A percentile compares a stretch with the other conserved stretches of the same genome.
phyloP scores from a whole-genome alignment of 2,888 invertebrate species.

The Aradus depressus region DNA sequence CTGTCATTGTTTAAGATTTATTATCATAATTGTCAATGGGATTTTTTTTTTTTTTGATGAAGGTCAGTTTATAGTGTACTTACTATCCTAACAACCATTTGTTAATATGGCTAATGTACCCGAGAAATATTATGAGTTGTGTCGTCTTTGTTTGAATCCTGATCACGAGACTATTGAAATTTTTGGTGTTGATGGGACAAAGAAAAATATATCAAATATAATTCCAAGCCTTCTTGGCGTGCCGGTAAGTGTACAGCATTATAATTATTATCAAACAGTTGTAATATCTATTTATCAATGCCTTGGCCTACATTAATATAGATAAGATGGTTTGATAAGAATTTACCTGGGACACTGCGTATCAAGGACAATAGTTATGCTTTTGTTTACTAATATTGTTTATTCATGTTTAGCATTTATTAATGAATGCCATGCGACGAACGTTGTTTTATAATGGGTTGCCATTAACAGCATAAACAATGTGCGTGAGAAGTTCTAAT shows the following conservation, averaged over 20 bases:
- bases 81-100: constrained; percentile 20
- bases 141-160: constrained; percentile 81
- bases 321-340: constrained; percentile 32
- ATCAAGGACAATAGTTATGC: constrained; percentile 1
- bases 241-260: constrained; percentile 45
- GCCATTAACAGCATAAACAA: too few relatives aligned
- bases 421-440: too few relatives aligned
- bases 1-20: too few relatives aligned
- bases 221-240: constrained; percentile 69
- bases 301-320: constrained; percentile 30
- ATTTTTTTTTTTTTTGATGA: too few relatives aligned
- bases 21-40: too few relatives aligned
- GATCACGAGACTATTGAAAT: constrained; percentile 65
- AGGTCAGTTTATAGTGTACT: too few relatives aligned
- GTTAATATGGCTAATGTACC: constrained; percentile 70
- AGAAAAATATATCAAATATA: constrained; percentile 55
- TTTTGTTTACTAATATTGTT: too few relatives aligned
- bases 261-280: background rate
- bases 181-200: constrained; percentile 62
- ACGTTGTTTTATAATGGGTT: too few relatives aligned
- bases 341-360: constrained; percentile 19
- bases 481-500: too few relatives aligned
- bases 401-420: too few relatives aligned
- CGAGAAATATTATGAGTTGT: constrained; percentile 85
- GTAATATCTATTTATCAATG: constrained; percentile 26